Evolutionary conservation across 2,888 invertebrate genomes (phyloP).

Genomic region (Mimas tiliae): DNA sequence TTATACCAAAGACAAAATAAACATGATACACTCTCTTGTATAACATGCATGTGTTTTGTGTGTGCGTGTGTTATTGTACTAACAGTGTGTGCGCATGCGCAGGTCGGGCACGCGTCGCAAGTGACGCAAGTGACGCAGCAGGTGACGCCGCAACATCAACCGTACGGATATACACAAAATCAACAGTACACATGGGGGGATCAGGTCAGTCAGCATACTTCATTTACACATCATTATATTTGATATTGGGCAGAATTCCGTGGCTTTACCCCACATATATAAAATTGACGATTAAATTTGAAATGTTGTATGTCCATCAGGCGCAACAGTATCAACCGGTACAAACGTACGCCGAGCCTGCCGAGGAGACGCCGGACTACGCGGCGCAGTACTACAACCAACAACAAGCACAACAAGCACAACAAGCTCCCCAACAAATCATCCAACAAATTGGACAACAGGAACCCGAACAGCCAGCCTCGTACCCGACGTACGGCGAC

Average conservation of each 20-base stretch:
- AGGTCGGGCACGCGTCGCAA: conserved; percentile 37
- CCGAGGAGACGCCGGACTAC: conserved; percentile 51
- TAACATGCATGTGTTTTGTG: conserved; percentile 11
- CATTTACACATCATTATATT: too few relatives aligned
- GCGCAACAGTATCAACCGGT: conserved; percentile 47
- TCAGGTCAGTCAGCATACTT: conserved; percentile 46
- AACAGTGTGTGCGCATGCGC: conserved; percentile 32
- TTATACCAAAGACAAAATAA: too few relatives aligned
- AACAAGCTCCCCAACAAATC: conserved; percentile 28
- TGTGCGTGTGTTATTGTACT: conserved; percentile 33
- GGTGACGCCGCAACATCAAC: conserved; percentile 51
- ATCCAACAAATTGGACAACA: too few relatives aligned
- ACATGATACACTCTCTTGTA: too few relatives aligned
- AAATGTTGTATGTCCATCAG: conserved; percentile 34
- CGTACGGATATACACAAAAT: conserved; percentile 29
- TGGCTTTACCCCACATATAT: too few relatives aligned
- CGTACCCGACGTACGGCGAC: conserved; percentile 36
- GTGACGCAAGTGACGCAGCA: conserved; percentile 51
- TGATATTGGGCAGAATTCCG: too few relatives aligned
- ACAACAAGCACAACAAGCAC: conserved; percentile 31
- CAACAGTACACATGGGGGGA: conserved; percentile 51
- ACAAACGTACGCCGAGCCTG: conserved; percentile 41
- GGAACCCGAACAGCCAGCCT: conserved; percentile 29
- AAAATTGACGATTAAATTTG: too few relatives aligned
- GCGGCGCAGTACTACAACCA: conserved; percentile 49